Evolutionary conservation across 2,113 vertebrate species (phyloP), one percentile per base, ranked within the genome.

Genomic region (Anser brachyrhynchus): DNA sequence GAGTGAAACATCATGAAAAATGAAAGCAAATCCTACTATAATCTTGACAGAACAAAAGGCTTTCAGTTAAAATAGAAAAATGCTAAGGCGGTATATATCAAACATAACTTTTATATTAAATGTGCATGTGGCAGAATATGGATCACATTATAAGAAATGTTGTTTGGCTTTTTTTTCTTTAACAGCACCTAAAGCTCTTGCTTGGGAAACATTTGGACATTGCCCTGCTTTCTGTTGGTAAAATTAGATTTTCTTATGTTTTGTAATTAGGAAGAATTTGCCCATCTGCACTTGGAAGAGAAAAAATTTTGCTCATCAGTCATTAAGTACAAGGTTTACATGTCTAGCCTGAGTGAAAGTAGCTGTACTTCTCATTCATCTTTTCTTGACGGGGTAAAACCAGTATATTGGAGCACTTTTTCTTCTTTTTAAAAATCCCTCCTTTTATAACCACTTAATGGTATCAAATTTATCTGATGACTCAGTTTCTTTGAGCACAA

Each of bases 41-140:
- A 97, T 98, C 98, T 97, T 94, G 95, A 91, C 93, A 43, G 95
- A 98, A 98, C 98, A 98, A 98, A 98, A 98, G 97, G 92, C 97
- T 96, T 97, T 98, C 97, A 97, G 97, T 98, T 52, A 89, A 96
- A 80, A 96, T 62, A n/a, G 95, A 95, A 96, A 89, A 97, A 95
- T 54, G 96, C 81, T 87, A 84, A 54, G 91, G 96, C 84, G 72
- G 96, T 79, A 97, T 97, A 97, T 97, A 97, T 96, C 96, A 97
- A 94, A 97, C 97, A 98, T 98, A 97, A 94, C 97, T 97, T 97
- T 93, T 91, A 93, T 97, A 98, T 98, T 97, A 97, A 97, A 97
- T 31, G 94, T 70, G 96, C 95, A 94, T 97, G 97, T 92, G 92
- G 96, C 15, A 17, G 97, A 93, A 86, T 97, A 95, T 98, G 97